Evolutionary conservation across 2,888 invertebrate species (phyloP), one percentile per base, ranked within the genome.

Genomic region (Deilephila porcellus): DNA sequence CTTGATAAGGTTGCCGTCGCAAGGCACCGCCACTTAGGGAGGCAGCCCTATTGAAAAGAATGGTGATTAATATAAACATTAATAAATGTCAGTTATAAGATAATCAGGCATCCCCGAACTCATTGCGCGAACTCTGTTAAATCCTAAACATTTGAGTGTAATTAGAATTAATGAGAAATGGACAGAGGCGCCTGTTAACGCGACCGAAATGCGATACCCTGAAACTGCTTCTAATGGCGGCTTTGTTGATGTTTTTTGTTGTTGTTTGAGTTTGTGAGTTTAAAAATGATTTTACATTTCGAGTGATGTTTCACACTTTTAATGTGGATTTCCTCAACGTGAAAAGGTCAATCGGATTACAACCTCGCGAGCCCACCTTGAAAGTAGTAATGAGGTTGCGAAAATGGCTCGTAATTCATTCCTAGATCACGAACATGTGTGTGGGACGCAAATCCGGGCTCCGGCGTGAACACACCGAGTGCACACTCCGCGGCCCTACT

Each of bases 151-250:
- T 87, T 89, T 87, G 86, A 82, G 83, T 81, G 85, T 90, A 89
- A 91, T 91, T 91, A 90, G 85, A 88, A 89, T 89, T 90, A 91
- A 91, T 88, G 89, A 91, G 89, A 89, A 91, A 87, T 86, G 86
- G 85, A 85, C 89, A 85, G 85, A 86, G 85, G 83, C 86, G 85
- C 82, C 82, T 87, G 85, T 90, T 90, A 90, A 73, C 45, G 64
- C 37, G 37, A 29, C 37, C 25, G 72, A 73, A 67, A 73, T 37
- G 56, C 37, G 72, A 73, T 56, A 73, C 59, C 34, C 53, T 59
- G 25, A 25, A 67, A 37, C 72, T 70, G 45, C 52, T 67, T 52
- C 52, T 67, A 67, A 67, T 52, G 52, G 67, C 52, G 67, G 52
- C 67, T 67, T 67, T 67, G 67, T 67, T 52, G 52, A 20, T 67